Base-by-base conservation (phyloP, 92 coral and sea anemone species). In the Paragorgia papillata region DNA sequence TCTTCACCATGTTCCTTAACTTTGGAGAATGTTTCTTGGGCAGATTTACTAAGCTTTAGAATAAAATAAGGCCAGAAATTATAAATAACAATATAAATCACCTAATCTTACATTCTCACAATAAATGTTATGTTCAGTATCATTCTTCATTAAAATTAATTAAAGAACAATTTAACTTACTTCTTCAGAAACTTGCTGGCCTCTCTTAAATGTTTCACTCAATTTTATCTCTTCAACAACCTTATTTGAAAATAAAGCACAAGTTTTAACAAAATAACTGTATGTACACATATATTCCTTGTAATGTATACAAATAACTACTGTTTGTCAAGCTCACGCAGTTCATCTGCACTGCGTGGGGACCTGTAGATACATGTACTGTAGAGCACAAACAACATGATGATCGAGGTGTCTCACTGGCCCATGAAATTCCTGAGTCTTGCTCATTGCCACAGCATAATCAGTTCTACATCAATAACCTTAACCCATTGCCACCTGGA, bases 11-110 rank as follows among this genome's bases (percentile, higher is more conserved):
- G 98, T 67, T 94, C 95, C 30, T 94, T 92, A 9, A 91, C 97
- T 90, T 94, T 94, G 5, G 92, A 84, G 41, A 92, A 90, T 5
- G 98, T 97, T 27, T 91, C 98, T 78, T 91, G 90, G 0, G 98
- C 98, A 49, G 98, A 88, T 60, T 85, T 94, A 41, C 94, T 86
- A 60, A 94, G 84, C 97, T 92, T 19, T 34, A 20, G 22, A 41
- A 82, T 51, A 60, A 9, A 41, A 13, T 35, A 64, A 19, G 33
- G 28, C 14, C 10, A 17, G 13, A 20, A 60, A 6, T 9, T 25
- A 25, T 5, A 51, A 17, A 51, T 4, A 51, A 17, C 20, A 5
- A 51, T 4, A 51, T 17, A 17, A 3, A 4, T 17, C 26, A 51
- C 26, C 26, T n/a, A 51, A 51, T 17, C 43, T 4, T 37, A 37